Evolutionary conservation across 2,113 vertebrate genomes (phyloP).

Genomic region (Macroglossus sobrinus): DNA sequence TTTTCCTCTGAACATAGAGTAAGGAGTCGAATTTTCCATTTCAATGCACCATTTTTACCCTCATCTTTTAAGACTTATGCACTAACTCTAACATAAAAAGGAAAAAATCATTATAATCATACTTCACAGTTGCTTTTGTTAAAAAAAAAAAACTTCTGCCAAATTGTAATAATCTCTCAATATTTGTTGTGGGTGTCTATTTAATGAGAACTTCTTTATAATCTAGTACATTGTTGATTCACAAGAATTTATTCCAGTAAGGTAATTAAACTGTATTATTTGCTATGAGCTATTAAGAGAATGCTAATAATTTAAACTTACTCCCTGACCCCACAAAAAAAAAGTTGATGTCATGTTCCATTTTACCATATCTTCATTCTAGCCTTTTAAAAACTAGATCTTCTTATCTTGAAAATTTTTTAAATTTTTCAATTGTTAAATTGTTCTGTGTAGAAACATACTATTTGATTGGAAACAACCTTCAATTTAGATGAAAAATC

Average conservation of each 20-base stretch:
- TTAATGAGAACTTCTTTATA: conserved; percentile 13
- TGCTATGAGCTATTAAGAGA: conserved; percentile 5
- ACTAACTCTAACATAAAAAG: background rate
- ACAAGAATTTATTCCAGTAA: conserved; percentile 15
- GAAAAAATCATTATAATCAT: background rate
- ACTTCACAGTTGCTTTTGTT: background rate
- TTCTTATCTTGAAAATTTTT: background rate
- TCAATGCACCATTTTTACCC: background rate
- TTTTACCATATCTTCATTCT: background rate
- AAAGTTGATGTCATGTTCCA: background rate
- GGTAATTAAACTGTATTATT: conserved; percentile 29
- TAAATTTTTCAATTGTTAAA: background rate
- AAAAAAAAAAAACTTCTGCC: background rate
- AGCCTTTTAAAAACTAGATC: background rate
- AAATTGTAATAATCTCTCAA: background rate
- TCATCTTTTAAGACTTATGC: background rate
- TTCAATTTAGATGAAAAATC: background rate
- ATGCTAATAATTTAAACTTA: background rate
- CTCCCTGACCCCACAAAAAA: background rate
- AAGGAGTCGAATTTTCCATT: conserved; percentile 1
- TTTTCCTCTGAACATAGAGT: background rate
- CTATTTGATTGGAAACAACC: background rate
- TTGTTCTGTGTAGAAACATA: background rate
- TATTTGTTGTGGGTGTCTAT: background rate
- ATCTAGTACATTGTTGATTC: conserved; percentile 27